Conservation (phyloP, 2,113 vertebrate genomes). For the Monopterus albus region DNA sequence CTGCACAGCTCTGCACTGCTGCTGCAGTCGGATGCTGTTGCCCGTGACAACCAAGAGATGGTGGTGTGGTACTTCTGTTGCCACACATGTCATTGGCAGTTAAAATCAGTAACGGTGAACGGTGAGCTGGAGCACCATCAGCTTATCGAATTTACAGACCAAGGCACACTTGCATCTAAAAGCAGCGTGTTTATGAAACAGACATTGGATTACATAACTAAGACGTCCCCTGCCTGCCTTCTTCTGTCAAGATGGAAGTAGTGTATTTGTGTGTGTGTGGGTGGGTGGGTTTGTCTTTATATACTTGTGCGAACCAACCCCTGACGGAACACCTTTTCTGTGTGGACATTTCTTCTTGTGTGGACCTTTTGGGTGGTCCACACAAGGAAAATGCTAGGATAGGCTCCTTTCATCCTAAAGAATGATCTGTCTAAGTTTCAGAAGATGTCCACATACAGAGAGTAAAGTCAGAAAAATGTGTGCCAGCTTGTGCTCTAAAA, state of each 20-base stretch:
- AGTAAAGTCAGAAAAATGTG: too few relatives aligned
- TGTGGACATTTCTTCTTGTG: too few relatives aligned
- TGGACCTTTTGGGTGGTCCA: too few relatives aligned
- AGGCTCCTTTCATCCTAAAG: too few relatives aligned
- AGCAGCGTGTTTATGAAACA: conserved; percentile 45
- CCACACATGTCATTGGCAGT: neutral
- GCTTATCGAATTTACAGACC: conserved; percentile 60
- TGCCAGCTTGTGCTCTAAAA: too few relatives aligned
- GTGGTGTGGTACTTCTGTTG: conserved; percentile 69
- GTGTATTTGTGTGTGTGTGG: conserved; percentile 18
- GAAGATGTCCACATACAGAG: too few relatives aligned
- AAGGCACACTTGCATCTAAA: conserved; percentile 42
- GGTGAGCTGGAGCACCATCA: conserved; percentile 27
- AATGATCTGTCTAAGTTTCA: too few relatives aligned
- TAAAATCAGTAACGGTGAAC: neutral
- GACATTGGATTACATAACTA: conserved; percentile 48
- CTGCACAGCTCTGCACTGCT: neutral
- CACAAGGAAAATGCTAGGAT: too few relatives aligned
- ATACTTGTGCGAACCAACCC: too few relatives aligned
- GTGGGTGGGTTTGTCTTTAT: too few relatives aligned
- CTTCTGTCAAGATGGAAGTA: too few relatives aligned
- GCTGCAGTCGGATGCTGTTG: conserved; percentile 4
- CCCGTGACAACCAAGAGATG: conserved; percentile 60
- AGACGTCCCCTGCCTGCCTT: conserved; percentile 28
- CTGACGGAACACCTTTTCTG: too few relatives aligned